phyloP scores from a whole-genome alignment of 2,888 invertebrate species.

The Myathropa florea region DNA sequence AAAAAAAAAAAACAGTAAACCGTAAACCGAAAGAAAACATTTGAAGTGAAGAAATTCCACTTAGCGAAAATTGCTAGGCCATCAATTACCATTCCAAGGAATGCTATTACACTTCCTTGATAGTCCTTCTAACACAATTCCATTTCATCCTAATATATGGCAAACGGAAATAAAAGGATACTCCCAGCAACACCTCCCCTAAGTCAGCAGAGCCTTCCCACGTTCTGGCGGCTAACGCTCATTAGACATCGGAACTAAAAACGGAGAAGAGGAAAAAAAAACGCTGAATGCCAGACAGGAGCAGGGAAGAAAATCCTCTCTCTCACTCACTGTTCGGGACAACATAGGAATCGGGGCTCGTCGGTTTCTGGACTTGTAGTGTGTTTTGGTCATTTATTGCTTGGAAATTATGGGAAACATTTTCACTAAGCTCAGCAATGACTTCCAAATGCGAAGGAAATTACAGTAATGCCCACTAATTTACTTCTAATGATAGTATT shows the following conservation, averaged over 20 bases:
- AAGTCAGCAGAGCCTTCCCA: background rate
- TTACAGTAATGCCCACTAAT: conserved; percentile 70
- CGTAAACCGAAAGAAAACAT: conserved; percentile 22
- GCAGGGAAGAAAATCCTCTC: background rate
- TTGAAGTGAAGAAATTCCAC: conserved; percentile 70
- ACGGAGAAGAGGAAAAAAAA: conserved; percentile 5
- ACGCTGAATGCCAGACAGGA: background rate
- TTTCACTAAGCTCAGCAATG: conserved; percentile 69
- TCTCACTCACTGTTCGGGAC: background rate
- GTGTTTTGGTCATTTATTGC: conserved; percentile 68
- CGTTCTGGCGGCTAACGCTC: conserved; percentile 50
- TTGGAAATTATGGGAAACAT: conserved; percentile 70
- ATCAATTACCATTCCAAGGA: conserved; percentile 65
- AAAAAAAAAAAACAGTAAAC: background rate
- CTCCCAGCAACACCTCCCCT: conserved; percentile 47
- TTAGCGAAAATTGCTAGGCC: conserved; percentile 63
- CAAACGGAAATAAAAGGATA: conserved; percentile 69
- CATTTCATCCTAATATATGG: conserved; percentile 64
- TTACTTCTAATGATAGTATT: conserved; percentile 71
- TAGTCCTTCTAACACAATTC: conserved; percentile 65
- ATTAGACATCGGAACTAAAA: conserved; percentile 50
- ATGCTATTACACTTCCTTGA: conserved; percentile 62
- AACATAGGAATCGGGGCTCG: background rate
- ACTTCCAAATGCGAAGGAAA: conserved; percentile 71
- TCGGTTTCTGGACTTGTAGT: background rate